Conservation (phyloP, 2,113 vertebrate species). For the Nannobrachium achirus region DNA sequence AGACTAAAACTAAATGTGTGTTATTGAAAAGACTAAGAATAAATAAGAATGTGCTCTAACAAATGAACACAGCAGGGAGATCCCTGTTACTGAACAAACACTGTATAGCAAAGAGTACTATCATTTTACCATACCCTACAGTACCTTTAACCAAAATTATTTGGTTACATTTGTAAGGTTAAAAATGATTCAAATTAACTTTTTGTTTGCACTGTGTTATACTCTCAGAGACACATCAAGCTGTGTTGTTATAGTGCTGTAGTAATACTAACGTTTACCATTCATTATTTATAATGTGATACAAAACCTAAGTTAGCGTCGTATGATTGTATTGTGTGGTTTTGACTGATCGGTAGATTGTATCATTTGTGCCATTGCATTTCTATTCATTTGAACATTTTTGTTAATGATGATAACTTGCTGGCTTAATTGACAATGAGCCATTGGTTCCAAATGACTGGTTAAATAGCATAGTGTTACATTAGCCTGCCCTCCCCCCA, state of each 20-base stretch:
- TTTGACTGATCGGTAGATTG: conserved; percentile 3
- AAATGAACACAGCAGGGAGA: no score
- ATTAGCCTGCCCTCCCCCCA: conserved; percentile 44
- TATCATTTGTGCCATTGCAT: neutral
- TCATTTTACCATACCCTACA: no score
- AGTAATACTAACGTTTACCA: neutral
- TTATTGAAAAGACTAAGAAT: no score
- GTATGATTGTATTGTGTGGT: conserved; percentile 3
- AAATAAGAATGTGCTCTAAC: no score
- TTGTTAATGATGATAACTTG: neutral
- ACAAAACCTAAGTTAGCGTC: neutral
- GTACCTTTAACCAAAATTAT: no score
- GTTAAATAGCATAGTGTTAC: conserved; percentile 16
- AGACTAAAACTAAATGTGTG: no score
- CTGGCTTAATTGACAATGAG: neutral
- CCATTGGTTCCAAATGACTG: neutral
- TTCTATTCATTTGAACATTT: conserved; percentile 4
- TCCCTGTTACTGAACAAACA: no score
- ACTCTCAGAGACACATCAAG: neutral
- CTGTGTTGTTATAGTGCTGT: neutral
- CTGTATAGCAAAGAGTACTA: no score
- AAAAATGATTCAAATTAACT: no score
- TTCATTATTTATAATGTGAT: neutral
- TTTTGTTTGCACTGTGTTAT: no score
- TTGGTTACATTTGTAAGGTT: no score